Base-by-base conservation (phyloP, 2,113 vertebrate genomes). In the Zosterops lateralis region DNA sequence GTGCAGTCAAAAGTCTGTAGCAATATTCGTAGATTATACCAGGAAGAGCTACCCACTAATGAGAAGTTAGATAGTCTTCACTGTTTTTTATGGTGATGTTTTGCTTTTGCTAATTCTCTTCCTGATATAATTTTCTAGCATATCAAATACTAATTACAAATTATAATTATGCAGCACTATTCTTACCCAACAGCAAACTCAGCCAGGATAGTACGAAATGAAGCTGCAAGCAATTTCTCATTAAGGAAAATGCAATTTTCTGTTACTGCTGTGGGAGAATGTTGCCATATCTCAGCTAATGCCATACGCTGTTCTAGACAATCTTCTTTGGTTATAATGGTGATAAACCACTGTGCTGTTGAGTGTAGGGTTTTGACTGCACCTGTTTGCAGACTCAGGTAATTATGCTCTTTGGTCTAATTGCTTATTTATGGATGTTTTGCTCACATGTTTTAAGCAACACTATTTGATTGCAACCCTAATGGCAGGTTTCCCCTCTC, bases 341-440 rank as follows among this genome's bases (percentile, higher is more conserved):
- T 84, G 79, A 90, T 72, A 78, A 96, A 90, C 7, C 51, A 34
- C 47, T 60, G 8, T 78, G 64, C 58, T 92, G 25, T 75, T 14
- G 10, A 15, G 6, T 94, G 76, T 91, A 34, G 68, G 72, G 31
- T 89, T 96, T 96, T 91, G 81, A 93, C 81, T 80, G 68, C 61
- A 90, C 61, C 84, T 97, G 95, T 97, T 97, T 97, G 84, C 80
- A 97, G 97, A 97, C 97, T 96, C 60, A 48, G 48, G 36, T 96
- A 95, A 97, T 97, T 96, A 93, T 13, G 32, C 67, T 78, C 53
- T 7, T 29, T 95, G 90, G 34, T 93, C 84, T 98, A 96, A 97
- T 96, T 97, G 93, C 96, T 93, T 95, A 76, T 96, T 97, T 96
- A 94, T 92, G 74, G 82, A 81, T 97, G 94, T 92, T 97, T 96